phyloP scores from a whole-genome alignment of 2,888 invertebrate species.

The Noctua janthina region DNA sequence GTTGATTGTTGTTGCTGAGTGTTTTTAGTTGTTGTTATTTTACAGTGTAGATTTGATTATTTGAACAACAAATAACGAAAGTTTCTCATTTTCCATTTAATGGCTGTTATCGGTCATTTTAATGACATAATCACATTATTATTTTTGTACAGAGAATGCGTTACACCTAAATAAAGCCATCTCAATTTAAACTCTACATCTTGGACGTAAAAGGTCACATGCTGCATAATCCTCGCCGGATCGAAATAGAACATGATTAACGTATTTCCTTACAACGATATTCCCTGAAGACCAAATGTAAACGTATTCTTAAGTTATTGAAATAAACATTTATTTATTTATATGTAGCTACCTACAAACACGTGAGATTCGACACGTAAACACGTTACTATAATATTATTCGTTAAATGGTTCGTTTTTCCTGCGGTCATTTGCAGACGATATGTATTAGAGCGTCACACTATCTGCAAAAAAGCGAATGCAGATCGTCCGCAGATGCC shows the following conservation, averaged over 20 bases:
- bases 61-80: background rate
- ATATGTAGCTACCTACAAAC: background rate
- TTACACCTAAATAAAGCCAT: background rate
- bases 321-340: too few species aligned
- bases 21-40: background rate
- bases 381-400: background rate
- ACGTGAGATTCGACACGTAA: background rate
- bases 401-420: background rate
- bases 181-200: background rate
- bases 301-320: too few species aligned
- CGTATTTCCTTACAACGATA: background rate
- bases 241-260: slow-evolving; percentile 17
- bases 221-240: background rate
- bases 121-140: background rate
- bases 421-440: background rate
- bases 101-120: background rate
- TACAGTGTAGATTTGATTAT: background rate
- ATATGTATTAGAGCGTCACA: background rate
- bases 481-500: too few species aligned
- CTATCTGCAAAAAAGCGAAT: background rate
- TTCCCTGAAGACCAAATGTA: too few species aligned
- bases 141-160: background rate
- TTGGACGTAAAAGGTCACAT: background rate
- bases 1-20: background rate
- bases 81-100: background rate